phyloP scores from a whole-genome alignment of 1,140 invertebrate species.

The Drosophila oshimai region DNA sequence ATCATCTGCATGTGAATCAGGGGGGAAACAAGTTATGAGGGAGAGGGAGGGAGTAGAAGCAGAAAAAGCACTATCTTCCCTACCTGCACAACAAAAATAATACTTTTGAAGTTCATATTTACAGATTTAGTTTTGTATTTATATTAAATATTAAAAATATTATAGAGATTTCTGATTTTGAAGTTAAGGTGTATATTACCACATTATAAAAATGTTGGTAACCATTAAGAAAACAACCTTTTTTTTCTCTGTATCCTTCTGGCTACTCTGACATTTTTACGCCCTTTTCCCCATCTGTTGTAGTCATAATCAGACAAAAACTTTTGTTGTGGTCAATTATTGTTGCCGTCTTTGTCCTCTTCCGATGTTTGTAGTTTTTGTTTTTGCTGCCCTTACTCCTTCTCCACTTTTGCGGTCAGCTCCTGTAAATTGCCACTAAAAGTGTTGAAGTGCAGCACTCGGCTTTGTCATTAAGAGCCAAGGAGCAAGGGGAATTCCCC shows the following conservation, averaged over 20 bases:
- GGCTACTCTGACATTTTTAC: not conserved
- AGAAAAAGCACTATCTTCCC: not conserved
- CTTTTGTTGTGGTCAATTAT: constrained; percentile 64
- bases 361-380: not conserved
- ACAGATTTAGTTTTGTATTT: too few relatives aligned
- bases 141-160: too few relatives aligned
- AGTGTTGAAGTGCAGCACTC: constrained; percentile 76
- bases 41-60: constrained; percentile 6
- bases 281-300: not conserved
- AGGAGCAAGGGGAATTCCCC: not conserved
- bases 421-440: constrained; percentile 80
- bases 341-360: constrained; percentile 23
- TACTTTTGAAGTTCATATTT: too few relatives aligned
- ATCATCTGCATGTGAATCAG: constrained; percentile 56
- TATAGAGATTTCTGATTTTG: too few relatives aligned
- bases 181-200: too few relatives aligned
- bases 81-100: not conserved
- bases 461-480: constrained; percentile 61
- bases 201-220: too few relatives aligned
- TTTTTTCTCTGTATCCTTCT: not conserved
- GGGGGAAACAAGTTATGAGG: not conserved
- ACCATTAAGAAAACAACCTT: not conserved
- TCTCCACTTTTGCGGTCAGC: constrained; percentile 60
- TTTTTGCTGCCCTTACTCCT: not conserved
- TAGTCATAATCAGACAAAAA: constrained; percentile 67